phyloP scores from a whole-genome alignment of 2,797 vertebrate species.

The Sitta carolinensis region DNA sequence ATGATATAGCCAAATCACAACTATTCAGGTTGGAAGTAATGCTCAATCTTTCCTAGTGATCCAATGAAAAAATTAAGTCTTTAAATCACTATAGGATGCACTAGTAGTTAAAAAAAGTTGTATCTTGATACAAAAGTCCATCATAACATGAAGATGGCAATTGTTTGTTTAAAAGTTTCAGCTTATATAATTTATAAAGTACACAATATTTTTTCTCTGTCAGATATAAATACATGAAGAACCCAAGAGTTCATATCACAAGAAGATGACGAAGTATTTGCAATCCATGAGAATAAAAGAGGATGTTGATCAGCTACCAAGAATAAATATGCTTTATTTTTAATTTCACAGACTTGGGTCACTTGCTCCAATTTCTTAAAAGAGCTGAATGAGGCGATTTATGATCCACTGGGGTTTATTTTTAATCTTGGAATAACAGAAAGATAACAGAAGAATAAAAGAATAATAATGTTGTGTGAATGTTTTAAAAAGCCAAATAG shows the following conservation, averaged over 20 bases:
- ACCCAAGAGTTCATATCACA: not conserved
- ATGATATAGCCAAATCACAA: not conserved
- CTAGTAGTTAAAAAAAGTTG: not conserved
- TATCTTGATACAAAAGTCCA: not conserved
- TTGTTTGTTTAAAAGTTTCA: not conserved
- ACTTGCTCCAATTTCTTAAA: constrained; percentile 29
- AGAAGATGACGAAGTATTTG: constrained; percentile 6
- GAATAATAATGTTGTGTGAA: not conserved
- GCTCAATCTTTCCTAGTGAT: not conserved
- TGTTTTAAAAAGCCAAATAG: constrained; percentile 7
- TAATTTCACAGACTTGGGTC: constrained; percentile 42
- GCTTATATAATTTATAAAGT: not conserved
- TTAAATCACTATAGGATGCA: not conserved
- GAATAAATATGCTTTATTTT: constrained; percentile 43
- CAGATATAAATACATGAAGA: constrained; percentile 16
- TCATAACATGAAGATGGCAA: not conserved
- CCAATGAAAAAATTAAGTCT: not conserved
- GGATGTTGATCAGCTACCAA: constrained; percentile 4
- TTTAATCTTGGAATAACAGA: constrained; percentile 56
- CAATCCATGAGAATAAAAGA: constrained; percentile 26
- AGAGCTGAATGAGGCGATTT: constrained; percentile 19
- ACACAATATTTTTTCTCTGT: not conserved
- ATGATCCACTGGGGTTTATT: constrained; percentile 34
- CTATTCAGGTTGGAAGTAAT: not conserved
- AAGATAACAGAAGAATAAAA: constrained; percentile 30